These are phyloP conservation scores for Ictalurus furcatus DNA, from an alignment of 2,113 vertebrate genomes.

Conservation along the genomic window DNA sequence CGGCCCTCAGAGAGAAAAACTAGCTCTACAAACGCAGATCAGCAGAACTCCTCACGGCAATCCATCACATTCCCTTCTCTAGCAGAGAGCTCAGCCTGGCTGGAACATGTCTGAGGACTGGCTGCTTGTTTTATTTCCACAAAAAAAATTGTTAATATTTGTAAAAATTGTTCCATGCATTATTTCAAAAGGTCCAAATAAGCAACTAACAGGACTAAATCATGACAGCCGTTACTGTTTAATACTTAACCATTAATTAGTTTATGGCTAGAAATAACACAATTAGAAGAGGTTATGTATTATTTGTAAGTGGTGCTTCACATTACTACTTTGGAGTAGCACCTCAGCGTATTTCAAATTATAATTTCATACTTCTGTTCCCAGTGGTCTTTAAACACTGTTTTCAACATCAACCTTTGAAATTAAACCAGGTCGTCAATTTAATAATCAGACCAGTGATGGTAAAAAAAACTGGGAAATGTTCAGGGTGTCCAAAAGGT, in stretches of 20 bases:
- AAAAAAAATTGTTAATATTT: not conserved
- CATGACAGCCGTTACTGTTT: not conserved
- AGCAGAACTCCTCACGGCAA: constrained; percentile 62
- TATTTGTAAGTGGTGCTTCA: not conserved
- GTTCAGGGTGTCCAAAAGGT: too few species aligned
- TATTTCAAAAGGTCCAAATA: not conserved
- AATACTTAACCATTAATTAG: not conserved
- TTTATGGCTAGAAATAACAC: not conserved
- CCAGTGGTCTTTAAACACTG: not conserved
- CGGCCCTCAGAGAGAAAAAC: constrained; percentile 61
- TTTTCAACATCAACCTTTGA: not conserved
- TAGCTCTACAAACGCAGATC: constrained; percentile 65
- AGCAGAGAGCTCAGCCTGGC: constrained; percentile 52
- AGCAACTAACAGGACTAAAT: not conserved
- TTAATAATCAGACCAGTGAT: not conserved
- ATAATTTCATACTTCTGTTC: not conserved
- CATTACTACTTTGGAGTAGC: not conserved
- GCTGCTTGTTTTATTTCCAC: constrained; percentile 30
- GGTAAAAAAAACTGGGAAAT: not conserved
- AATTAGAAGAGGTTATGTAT: not conserved
- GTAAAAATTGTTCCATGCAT: not conserved
- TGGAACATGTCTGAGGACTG: constrained; percentile 63
- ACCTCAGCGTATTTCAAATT: not conserved
- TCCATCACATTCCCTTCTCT: constrained; percentile 66
- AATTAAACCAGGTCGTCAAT: not conserved